Evolutionary conservation across 2,797 vertebrate species (phyloP), one percentile per base, ranked within the genome.

Genomic region (Rallus crepitans): DNA sequence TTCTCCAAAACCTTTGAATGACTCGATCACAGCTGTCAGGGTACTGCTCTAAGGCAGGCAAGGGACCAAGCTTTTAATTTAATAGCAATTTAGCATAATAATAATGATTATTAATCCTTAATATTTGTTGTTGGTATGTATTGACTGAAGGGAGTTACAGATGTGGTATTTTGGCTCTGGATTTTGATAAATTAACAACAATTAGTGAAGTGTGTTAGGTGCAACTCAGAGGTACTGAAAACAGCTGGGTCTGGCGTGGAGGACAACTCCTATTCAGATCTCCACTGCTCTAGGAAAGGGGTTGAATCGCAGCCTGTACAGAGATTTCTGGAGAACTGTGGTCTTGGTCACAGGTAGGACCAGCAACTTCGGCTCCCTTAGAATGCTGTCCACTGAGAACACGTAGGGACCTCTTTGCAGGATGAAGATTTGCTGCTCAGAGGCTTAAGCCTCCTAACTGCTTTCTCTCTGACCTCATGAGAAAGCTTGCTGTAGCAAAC

Each of bases 1-100:
- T 60, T 71, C 59, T 93, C 81, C 33, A 47, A 80, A 93, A 89
- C 25, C 39, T 86, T 87, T 70, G 37, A 94, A 91, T 90, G 19
- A 52, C 50, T 81, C 9, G 42, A 91, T n/a, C 42, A 42, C 64
- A 37, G 15, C 55, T 94, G 30, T 56, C 77, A 81, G 66, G 30
- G 23, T 50, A 84, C 42, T 72, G 70, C 39, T 82, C 27, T n/a
- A 65, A 86, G 87, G 56, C 86, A 82, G 73, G 59, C 0, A 0
- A 82, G 31, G 10, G 60, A 59, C 1, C 79, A 31, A 83, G 56
- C 27, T 89, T 94, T 91, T 68, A 59, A 73, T 90, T 88, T 47
- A 53, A 57, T 64, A 35, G 23, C 78, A 61, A 53, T 86, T 81
- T 81, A 70, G 28, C 23, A 31, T 63, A 72, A 52, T 39, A 24